Percentiles rank a stretch among this genome's conserved stretches.
Conservation (phyloP, 2,888 invertebrate species). For the Drosophila multiciliata region DNA sequence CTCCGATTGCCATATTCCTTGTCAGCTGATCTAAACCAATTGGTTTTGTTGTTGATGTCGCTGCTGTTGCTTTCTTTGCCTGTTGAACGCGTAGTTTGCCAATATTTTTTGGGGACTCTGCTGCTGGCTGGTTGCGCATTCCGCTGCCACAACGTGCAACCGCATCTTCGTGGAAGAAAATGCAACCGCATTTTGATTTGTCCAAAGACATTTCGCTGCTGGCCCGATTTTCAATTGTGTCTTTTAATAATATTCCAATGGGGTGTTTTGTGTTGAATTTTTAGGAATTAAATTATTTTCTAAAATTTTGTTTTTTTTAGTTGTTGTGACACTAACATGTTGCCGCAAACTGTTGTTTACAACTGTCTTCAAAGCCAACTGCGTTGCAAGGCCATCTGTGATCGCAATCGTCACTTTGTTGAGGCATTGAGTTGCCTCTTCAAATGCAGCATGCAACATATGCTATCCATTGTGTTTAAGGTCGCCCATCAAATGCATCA, state of each 20-base stretch:
- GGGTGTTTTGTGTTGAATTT: neutral
- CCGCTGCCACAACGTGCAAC: neutral
- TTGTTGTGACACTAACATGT: constrained; percentile 14
- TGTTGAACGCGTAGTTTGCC: neutral
- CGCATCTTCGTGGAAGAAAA: constrained; percentile 19
- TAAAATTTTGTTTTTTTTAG: constrained; percentile 1
- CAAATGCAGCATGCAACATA: constrained; percentile 26
- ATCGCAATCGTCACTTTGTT: constrained; percentile 50
- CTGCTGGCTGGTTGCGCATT: constrained; percentile 6
- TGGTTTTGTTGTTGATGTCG: too few relatives aligned
- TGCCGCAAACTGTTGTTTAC: constrained; percentile 16
- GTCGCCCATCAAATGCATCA: constrained; percentile 35
- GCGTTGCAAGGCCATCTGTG: constrained; percentile 27
- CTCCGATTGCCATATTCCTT: too few relatives aligned
- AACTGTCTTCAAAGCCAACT: neutral
- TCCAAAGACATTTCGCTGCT: constrained; percentile 54
- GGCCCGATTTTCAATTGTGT: constrained; percentile 13
- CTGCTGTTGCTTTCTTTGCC: too few relatives aligned
- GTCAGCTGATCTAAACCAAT: too few relatives aligned
- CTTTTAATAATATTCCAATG: constrained; percentile 16
- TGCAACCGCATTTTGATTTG: constrained; percentile 26
- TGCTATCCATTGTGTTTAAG: constrained; percentile 51
- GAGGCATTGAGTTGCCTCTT: constrained; percentile 62
- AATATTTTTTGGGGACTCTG: neutral
- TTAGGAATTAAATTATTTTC: constrained; percentile 16